Evolutionary conservation across 2,797 vertebrate genomes (phyloP).

Genomic region (Acrocephalus scirpaceus): DNA sequence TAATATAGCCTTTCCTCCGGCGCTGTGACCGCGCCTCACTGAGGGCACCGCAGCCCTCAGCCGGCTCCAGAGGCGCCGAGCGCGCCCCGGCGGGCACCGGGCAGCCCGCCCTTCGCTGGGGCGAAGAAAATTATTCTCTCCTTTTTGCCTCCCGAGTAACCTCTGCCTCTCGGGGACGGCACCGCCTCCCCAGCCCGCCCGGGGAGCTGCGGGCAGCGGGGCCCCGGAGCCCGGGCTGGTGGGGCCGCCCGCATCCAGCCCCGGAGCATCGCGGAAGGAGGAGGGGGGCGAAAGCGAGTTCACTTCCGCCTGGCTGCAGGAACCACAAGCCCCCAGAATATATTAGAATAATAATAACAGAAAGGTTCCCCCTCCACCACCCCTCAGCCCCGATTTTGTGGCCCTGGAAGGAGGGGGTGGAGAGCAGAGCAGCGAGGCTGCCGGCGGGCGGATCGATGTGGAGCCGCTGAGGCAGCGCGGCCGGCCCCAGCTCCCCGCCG

Average conservation of each 20-base stretch:
- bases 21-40: background rate
- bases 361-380: background rate
- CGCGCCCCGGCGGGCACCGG: background rate
- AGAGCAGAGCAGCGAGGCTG: background rate
- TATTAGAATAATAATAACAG: slow-evolving; percentile 52
- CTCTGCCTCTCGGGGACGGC: background rate
- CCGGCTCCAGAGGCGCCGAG: background rate
- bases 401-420: background rate
- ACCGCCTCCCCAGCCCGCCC: background rate
- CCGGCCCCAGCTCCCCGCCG: background rate
- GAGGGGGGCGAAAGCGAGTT: slow-evolving; percentile 63
- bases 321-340: slow-evolving; percentile 72
- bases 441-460: background rate
- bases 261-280: slow-evolving; percentile 48
- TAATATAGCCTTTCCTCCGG: background rate
- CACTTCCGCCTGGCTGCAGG: slow-evolving; percentile 80
- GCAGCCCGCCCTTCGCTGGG: too few species aligned
- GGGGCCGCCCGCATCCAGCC: background rate
- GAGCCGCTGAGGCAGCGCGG: slow-evolving; percentile 34
- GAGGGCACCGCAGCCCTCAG: background rate
- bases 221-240: background rate
- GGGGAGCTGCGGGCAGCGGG: background rate
- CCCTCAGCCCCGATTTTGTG: background rate
- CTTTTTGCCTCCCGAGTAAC: background rate
- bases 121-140: background rate